Evolutionary conservation across 2,888 invertebrate genomes (phyloP).

Genomic region (Pterostichus madidus): DNA sequence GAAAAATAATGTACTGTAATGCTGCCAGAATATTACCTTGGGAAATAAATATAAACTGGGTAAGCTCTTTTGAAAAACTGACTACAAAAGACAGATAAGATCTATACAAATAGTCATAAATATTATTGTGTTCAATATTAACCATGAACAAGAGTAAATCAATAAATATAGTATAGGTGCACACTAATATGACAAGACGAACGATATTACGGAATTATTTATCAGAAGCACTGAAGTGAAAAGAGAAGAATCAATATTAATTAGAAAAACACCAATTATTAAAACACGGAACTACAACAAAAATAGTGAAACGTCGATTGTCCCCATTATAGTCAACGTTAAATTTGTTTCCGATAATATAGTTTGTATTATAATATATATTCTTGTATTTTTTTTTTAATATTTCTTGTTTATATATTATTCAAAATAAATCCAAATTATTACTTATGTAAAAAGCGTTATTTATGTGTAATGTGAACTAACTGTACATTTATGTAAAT

Average conservation of each 20-base stretch:
- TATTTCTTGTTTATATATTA: constrained; percentile 56
- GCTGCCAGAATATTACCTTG: no score
- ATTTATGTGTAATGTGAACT: constrained; percentile 57
- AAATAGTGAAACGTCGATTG: constrained; percentile 62
- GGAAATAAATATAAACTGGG: background rate
- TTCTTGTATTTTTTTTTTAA: constrained; percentile 51
- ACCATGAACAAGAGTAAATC: constrained; percentile 41
- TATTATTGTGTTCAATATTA: constrained; percentile 48
- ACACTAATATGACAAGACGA: constrained; percentile 57
- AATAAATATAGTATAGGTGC: constrained; percentile 50
- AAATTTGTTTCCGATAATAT: constrained; percentile 61
- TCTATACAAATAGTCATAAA: constrained; percentile 41
- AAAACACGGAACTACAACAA: constrained; percentile 58
- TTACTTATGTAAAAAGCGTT: constrained; percentile 56
- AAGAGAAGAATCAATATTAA: constrained; percentile 35
- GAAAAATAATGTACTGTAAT: no score
- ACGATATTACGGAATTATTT: constrained; percentile 53
- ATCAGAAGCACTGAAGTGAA: constrained; percentile 49
- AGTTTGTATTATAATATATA: constrained; percentile 57
- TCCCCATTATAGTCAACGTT: constrained; percentile 66
- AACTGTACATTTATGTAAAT: constrained; percentile 52
- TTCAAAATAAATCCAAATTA: constrained; percentile 56
- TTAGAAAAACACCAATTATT: constrained; percentile 56
- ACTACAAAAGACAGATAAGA: constrained; percentile 46
- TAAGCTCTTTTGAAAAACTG: constrained; percentile 54